These are phyloP conservation scores for Allophyes oxyacanthae DNA, from an alignment of 2,888 invertebrate species.

Conservation along the genomic window DNA sequence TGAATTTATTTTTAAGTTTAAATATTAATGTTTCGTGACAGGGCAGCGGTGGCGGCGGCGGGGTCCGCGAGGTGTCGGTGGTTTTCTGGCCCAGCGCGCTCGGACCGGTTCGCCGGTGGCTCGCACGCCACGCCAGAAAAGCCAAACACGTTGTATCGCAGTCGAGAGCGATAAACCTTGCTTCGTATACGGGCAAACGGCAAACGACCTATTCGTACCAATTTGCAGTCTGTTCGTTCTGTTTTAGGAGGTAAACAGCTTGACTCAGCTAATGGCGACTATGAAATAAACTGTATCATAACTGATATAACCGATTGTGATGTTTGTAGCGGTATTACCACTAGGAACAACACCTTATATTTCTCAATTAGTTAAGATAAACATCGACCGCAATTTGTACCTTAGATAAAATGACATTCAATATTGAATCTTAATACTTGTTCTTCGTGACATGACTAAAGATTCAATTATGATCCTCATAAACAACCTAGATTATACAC, in stretches of 20 bases:
- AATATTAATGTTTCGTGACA: conserved; percentile 88
- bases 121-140: conserved; percentile 80
- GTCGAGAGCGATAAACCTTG: conserved; percentile 84
- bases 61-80: conserved; percentile 83
- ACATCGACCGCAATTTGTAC: conserved; percentile 48
- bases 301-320: conserved; percentile 27
- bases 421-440: conserved; percentile 35
- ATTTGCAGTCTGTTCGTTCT: conserved; percentile 74
- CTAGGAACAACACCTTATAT: conserved; percentile 27
- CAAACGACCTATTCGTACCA: conserved; percentile 83
- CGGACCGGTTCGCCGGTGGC: conserved; percentile 83
- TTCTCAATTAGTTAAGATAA: conserved; percentile 51
- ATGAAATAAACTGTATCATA: conserved; percentile 65
- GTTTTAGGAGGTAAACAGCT: conserved; percentile 60
- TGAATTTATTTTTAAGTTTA: conserved; percentile 77
- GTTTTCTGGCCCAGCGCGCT: conserved; percentile 87
- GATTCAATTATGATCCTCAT: conserved; percentile 29
- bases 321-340: conserved; percentile 27
- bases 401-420: conserved; percentile 42
- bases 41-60: conserved; percentile 78
- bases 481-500: conserved; percentile 21
- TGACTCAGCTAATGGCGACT: conserved; percentile 43
- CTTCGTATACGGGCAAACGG: conserved; percentile 77
- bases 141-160: conserved; percentile 79
- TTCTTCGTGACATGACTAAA: conserved; percentile 23